Percentiles rank a stretch among this genome's conserved stretches.
Conservation (phyloP, 1,140 invertebrate species). For the Sarcophaga bullata region DNA sequence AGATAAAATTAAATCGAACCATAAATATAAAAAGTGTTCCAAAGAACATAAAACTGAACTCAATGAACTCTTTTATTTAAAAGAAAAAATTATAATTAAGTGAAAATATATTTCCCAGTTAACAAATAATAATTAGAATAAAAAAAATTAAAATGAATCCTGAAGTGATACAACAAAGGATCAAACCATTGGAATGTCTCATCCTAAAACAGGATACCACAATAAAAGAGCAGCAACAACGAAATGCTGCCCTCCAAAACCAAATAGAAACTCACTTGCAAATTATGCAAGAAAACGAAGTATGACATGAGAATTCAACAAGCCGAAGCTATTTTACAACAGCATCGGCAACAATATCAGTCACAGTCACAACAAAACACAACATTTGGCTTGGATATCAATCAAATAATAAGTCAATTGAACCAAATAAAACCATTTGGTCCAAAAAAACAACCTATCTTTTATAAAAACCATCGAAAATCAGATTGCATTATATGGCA, state of each 20-base stretch:
- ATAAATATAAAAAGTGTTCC: no score
- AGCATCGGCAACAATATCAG: neutral
- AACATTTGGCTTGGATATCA: neutral
- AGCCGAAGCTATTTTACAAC: neutral
- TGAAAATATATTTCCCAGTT: no score
- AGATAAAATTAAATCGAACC: no score
- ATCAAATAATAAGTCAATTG: neutral
- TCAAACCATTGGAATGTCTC: neutral
- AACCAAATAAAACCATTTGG: neutral
- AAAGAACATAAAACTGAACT: no score
- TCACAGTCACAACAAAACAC: neutral
- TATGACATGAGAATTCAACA: neutral
- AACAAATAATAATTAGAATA: neutral
- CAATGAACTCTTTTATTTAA: no score
- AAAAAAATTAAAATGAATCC: neutral
- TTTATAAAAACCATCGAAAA: neutral
- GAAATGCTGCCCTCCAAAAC: neutral
- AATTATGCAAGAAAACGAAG: neutral
- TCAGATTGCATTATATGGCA: neutral
- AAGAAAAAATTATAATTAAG: no score
- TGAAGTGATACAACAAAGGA: neutral
- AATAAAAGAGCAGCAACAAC: neutral
- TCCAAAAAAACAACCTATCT: neutral
- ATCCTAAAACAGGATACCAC: neutral
- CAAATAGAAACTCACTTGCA: neutral